These are phyloP conservation scores for Stenchaetothrips biformis DNA, from an alignment of 2,888 invertebrate species.

Conservation along the genomic window DNA sequence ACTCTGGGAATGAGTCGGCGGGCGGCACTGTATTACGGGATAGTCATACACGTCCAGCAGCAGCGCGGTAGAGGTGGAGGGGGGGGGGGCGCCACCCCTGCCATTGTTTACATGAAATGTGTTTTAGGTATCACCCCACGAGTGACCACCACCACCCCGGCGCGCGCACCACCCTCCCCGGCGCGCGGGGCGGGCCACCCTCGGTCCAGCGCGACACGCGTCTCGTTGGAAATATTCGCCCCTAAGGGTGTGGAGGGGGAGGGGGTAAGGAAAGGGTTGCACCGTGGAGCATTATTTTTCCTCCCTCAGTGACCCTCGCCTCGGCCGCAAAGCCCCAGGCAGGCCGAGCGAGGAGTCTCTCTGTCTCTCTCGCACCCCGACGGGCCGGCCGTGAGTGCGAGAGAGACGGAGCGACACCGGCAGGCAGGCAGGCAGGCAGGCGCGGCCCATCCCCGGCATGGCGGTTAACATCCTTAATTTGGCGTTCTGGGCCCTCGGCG, in stretches of 20 bases:
- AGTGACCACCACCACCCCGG: too few relatives aligned
- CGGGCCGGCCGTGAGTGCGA: background rate
- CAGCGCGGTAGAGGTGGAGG: background rate
- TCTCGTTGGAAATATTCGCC: background rate
- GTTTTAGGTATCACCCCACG: constrained; percentile 4
- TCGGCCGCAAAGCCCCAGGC: background rate
- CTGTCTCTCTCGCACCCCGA: background rate
- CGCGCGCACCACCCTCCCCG: background rate
- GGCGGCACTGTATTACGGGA: background rate
- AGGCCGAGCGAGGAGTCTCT: background rate
- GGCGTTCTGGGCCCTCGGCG: background rate
- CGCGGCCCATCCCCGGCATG: too few relatives aligned
- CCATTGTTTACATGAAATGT: constrained; percentile 19
- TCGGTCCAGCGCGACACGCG: background rate
- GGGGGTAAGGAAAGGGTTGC: background rate
- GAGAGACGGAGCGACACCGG: too few relatives aligned
- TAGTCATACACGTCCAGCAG: background rate
- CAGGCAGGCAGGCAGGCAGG: too few relatives aligned
- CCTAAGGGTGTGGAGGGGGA: background rate
- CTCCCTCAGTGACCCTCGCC: background rate
- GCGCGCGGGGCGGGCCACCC: background rate
- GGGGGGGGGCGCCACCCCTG: background rate
- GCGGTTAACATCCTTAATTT: constrained; percentile 5
- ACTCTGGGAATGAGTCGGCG: background rate
- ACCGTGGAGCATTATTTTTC: background rate